Base-by-base conservation (phyloP, 1,140 invertebrate species). In the Conus betulinus region DNA sequence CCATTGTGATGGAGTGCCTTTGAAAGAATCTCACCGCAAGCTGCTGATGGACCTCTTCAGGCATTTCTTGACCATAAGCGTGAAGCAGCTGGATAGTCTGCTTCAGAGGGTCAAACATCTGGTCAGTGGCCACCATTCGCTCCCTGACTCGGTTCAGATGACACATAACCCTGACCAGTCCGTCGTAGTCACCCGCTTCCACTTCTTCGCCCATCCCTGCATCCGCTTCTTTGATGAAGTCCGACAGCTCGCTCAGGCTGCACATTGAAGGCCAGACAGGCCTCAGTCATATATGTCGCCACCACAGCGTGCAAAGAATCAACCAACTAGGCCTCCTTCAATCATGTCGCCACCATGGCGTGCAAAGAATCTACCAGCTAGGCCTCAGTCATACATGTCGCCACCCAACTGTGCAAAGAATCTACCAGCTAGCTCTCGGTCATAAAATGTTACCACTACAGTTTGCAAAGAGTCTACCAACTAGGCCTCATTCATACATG, bases 91-190 rank as follows among this genome's bases (percentile, higher is more conserved):
- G 95, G 85, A 96, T 96, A 8, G 95, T 96, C 88, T 98, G 97
- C 93, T 97, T 96, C 76, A 99, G 95, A 1, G 98, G 98, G 89
- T 98, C 97, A 94, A 99, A 99, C 98, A 99, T 99, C 90, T 98
- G 97, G 92, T 96, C 96, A 11, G 96, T 96, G 17, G 92, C 89
- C n/a, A 92, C 88, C 88, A 95, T 95, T 52, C 96, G 93, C 85
- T 96, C 96, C 89, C 95, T 95, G 20, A 96, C 96, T 39, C 93
- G 94, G 89, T 95, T 94, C 60, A 96, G 91, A 90, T 96, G 93
- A 82, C 94, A 95, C 96, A 96, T 96, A 85, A 96, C 93, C 0
- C 93, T 93, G 0, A 96, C 95, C 17, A 96, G 91, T 74, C 93
- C 92, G 20, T 95, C 92, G 88, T 96, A 96, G 89, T 96, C 96